Base-by-base conservation (phyloP, 2,888 invertebrate genomes). In the Chrysomela aeneicollis region DNA sequence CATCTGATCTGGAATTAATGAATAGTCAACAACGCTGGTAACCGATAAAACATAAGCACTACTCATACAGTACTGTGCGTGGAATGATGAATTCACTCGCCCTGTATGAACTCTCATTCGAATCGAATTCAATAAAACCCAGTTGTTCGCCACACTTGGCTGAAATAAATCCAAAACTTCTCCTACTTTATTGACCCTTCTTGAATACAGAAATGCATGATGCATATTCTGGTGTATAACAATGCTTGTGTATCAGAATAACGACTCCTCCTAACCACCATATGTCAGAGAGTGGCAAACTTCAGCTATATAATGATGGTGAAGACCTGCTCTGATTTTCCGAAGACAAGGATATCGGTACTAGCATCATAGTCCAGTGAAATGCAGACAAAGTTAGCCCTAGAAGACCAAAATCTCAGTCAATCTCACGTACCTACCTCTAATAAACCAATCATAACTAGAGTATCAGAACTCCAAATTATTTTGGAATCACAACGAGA, bases 241-340 rank as follows among this genome's bases (percentile, higher is more conserved):
- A 65, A 65, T 65, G 58, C 61, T 65, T 62, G 65, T 65, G 62
- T 65, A 65, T 65, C 65, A 65, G 53, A 58, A 59, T 53, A 65
- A 65, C 65, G 61, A 59, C 58, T 55, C 17, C 54, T 58, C 54
- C 58, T 62, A 61, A 57, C 65, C 65, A 62, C 58, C 65, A 62
- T 61, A 61, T 65, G 65, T 65, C 65, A 65, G 54, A 59, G 62
- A 65, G 65, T 61, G 65, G 65, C 53, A 52, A 65, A 65, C 65
- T 65, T 65, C 54, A 62, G 59, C 65, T 54, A 62, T 65, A 65
- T 59, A 65, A 62, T 62, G 59, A 54, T 61, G 59, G 47, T 61
- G 62, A 61, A 65, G 59, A 50, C 35, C 35, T 35, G 35, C 2
- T 35, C 35, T 12, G 35, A 35, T 35, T 8, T 35, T 12, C 35